These are phyloP conservation scores for Panagrolaimus sp. DNA, from an alignment of 1,140 invertebrate genomes.

Conservation along the genomic window DNA sequence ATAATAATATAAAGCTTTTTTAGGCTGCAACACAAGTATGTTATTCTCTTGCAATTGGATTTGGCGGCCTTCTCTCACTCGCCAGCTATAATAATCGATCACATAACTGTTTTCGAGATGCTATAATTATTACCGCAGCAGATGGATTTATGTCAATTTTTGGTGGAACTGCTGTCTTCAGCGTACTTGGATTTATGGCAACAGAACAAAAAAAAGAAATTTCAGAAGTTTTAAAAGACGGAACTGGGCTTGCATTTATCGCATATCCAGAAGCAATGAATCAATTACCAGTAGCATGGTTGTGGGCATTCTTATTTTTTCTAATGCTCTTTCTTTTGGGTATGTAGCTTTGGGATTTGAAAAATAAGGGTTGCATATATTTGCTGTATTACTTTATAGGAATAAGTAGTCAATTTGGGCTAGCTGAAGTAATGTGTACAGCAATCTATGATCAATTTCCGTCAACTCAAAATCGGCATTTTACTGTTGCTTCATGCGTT, in stretches of 20 bases:
- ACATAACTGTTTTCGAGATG: conserved; percentile 32
- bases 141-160: conserved; percentile 36
- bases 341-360: background rate
- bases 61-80: conserved; percentile 56
- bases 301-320: conserved; percentile 84
- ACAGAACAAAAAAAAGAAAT: conserved; percentile 67
- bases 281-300: conserved; percentile 69
- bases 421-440: conserved; percentile 31
- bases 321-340: conserved; percentile 84
- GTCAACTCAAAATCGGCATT: conserved; percentile 16
- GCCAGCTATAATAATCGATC: conserved; percentile 23
- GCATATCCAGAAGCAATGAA: conserved; percentile 57
- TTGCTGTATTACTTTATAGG: too few relatives aligned
- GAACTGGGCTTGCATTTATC: conserved; percentile 65
- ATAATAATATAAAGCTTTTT: too few relatives aligned
- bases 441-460: conserved; percentile 39
- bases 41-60: conserved; percentile 58
- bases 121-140: conserved; percentile 33
- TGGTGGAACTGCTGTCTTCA: conserved; percentile 35
- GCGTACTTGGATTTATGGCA: conserved; percentile 33
- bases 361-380: too few relatives aligned
- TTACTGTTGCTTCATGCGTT: conserved; percentile 19
- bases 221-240: conserved; percentile 68
- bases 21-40: conserved; percentile 59
- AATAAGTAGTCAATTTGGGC: conserved; percentile 67